These are phyloP conservation scores for Colius striatus DNA, from an alignment of 2,113 vertebrate genomes.

Conservation along the genomic window DNA sequence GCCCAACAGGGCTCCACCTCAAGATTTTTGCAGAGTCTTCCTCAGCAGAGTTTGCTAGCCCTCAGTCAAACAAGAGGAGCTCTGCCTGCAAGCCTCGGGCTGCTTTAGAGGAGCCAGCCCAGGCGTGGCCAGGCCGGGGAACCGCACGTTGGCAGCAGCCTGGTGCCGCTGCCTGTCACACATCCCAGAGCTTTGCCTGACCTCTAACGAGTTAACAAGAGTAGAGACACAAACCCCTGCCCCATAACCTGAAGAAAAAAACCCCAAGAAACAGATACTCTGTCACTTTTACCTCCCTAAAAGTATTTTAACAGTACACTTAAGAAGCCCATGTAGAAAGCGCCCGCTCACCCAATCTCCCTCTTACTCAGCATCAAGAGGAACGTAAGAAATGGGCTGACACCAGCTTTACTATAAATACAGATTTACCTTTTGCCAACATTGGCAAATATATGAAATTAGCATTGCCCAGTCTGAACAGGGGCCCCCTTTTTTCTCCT, in stretches of 20 bases:
- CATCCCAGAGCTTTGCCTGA: fast-evolving
- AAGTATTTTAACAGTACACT: not conserved
- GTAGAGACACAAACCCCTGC: not conserved
- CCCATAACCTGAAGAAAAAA: not conserved
- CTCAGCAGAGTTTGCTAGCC: fast-evolving
- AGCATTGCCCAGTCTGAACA: not conserved
- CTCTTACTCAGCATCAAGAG: not conserved
- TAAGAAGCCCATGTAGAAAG: not conserved
- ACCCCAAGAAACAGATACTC: not conserved
- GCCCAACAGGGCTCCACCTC: not conserved
- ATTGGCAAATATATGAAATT: not conserved
- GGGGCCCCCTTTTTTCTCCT: not conserved
- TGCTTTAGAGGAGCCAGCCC: not conserved
- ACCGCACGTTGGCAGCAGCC: fast-evolving
- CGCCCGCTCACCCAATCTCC: not conserved
- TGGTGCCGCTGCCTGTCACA: fast-evolving
- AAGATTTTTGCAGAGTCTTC: not conserved
- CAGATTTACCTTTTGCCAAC: constrained; percentile 5
- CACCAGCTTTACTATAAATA: constrained; percentile 57
- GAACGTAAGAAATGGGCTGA: constrained; percentile 44
- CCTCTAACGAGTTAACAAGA: not conserved
- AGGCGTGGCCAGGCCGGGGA: fast-evolving
- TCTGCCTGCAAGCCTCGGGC: not conserved
- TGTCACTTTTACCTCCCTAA: not conserved
- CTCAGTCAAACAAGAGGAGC: fast-evolving